These are phyloP conservation scores for Enteromius thamalakanensis DNA, from an alignment of 2,797 vertebrate species.

Conservation along the genomic window DNA sequence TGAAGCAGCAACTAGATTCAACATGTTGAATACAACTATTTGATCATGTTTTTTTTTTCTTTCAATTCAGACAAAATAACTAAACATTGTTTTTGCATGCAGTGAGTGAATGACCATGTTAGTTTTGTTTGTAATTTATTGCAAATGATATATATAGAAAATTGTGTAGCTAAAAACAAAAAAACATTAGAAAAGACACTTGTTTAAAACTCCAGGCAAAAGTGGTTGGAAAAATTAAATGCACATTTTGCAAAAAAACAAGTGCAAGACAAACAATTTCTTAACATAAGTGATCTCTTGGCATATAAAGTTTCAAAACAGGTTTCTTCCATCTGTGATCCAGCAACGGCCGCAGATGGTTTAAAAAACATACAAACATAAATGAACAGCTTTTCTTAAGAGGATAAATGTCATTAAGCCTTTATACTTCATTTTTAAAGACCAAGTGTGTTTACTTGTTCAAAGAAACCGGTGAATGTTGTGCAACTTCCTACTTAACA, in stretches of 20 bases:
- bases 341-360: neutral
- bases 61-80: neutral
- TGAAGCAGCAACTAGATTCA: no score
- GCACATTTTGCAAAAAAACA: neutral
- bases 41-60: no score
- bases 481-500: neutral
- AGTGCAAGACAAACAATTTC: neutral
- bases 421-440: neutral
- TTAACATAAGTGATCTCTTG: neutral
- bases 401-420: neutral
- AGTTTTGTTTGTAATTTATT: constrained; percentile 5
- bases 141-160: constrained; percentile 21
- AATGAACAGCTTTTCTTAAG: neutral
- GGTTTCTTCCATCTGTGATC: neutral
- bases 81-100: neutral
- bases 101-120: neutral
- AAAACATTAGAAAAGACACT: constrained; percentile 29
- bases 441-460: constrained; percentile 11
- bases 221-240: neutral
- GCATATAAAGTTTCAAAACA: neutral
- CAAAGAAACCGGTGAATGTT: neutral
- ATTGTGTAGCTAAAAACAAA: neutral
- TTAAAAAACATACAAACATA: neutral
- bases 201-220: constrained; percentile 14
- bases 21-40: no score